Percentiles rank a stretch among this genome's conserved stretches.
Conservation (phyloP, 2,113 vertebrate species). For the Mola mola region DNA sequence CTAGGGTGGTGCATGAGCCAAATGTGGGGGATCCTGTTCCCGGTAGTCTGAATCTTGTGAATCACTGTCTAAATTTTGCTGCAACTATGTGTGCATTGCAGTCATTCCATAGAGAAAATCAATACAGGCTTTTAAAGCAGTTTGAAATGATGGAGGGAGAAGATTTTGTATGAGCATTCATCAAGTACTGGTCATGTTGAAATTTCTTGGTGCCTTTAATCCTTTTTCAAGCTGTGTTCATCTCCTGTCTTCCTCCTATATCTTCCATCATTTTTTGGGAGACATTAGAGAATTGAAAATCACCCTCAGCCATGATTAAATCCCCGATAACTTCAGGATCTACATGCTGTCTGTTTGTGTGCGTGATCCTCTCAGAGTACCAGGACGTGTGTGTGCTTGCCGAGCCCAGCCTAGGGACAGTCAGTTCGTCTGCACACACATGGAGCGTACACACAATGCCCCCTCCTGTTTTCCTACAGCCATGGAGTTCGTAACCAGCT, state of each 20-base stretch:
- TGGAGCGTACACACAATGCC: constrained; percentile 12
- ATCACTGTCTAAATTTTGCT: constrained; percentile 19
- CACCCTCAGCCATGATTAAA: constrained; percentile 47
- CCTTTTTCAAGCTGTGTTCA: no score
- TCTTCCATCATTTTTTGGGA: constrained; percentile 30
- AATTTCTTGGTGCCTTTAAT: no score
- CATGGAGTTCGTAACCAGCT: constrained; percentile 37
- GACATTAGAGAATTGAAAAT: constrained; percentile 37
- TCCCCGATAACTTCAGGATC: constrained; percentile 30
- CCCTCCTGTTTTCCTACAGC: constrained; percentile 34
- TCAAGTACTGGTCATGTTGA: no score
- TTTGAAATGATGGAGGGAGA: no score
- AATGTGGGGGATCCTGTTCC: constrained; percentile 39
- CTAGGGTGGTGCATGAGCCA: constrained; percentile 14
- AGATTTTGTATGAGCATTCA: no score
- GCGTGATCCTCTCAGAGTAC: constrained; percentile 35
- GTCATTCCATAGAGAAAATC: no score
- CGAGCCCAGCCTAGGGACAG: constrained; percentile 65
- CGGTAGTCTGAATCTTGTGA: constrained; percentile 31
- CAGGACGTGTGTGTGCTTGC: constrained; percentile 68
- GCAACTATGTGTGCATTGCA: not conserved
- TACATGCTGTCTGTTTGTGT: constrained; percentile 30
- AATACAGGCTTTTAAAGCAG: no score
- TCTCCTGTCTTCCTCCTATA: not conserved
- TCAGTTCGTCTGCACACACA: constrained; percentile 39